phyloP scores from a whole-genome alignment of 1,140 invertebrate species.

The Idris sp. region DNA sequence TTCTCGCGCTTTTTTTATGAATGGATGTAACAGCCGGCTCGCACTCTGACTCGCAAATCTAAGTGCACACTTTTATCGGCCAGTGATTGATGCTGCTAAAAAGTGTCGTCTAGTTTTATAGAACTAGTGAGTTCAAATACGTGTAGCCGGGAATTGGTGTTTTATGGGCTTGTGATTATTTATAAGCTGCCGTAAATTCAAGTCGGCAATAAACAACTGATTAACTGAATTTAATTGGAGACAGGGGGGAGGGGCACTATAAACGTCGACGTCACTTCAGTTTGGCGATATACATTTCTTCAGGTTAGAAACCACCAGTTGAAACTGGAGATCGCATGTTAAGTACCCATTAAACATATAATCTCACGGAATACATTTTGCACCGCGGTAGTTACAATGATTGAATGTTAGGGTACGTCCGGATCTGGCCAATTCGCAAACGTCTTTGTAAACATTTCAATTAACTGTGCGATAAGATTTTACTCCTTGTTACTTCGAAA shows the following conservation, averaged over 20 bases:
- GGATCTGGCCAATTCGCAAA: constrained; percentile 17
- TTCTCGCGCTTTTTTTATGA: constrained; percentile 32
- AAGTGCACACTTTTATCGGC: too few species aligned
- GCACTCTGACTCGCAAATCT: too few species aligned
- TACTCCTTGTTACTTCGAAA: too few species aligned
- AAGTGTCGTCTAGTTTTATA: constrained; percentile 8
- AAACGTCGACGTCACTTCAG: constrained; percentile 26
- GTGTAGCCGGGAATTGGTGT: constrained; percentile 11
- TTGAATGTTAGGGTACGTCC: constrained; percentile 34
- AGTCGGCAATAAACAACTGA: constrained; percentile 6
- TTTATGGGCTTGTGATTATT: constrained; percentile 21
- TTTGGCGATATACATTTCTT: constrained; percentile 51
- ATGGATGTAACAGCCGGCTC: constrained; percentile 44
- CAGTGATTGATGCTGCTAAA: constrained; percentile 51
- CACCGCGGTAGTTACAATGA: constrained; percentile 38
- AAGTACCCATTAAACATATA: constrained; percentile 61
- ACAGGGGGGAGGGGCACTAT: constrained; percentile 24
- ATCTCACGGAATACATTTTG: constrained; percentile 51
- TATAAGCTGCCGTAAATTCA: constrained; percentile 19
- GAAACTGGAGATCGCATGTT: constrained; percentile 60
- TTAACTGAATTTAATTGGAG: constrained; percentile 46
- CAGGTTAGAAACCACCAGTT: constrained; percentile 62
- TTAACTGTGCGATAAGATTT: constrained; percentile 12
- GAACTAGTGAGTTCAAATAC: too few species aligned
- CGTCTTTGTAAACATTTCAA: constrained; percentile 29